Evolutionary conservation across 2,113 vertebrate genomes (phyloP).

Genomic region (Jacana jacana): DNA sequence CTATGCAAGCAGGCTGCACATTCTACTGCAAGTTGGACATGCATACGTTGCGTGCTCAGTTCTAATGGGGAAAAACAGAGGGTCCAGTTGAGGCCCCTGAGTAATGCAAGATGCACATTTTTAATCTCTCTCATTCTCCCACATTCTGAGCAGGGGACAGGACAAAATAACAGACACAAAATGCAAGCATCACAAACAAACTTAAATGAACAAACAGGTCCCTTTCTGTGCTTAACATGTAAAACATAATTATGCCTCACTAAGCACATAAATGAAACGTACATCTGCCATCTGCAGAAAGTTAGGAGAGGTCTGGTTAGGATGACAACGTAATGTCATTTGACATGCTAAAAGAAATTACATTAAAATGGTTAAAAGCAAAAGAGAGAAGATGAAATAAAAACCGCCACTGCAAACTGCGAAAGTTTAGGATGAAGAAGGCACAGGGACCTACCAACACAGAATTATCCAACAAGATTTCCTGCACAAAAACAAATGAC

Average conservation of each 20-base stretch:
- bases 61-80: slow-evolving; percentile 31
- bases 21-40: slow-evolving; percentile 3
- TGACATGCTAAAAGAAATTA: slow-evolving; percentile 74
- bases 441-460: slow-evolving; percentile 88
- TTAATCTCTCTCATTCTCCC: slow-evolving; percentile 53
- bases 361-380: slow-evolving; percentile 70
- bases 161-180: slow-evolving; percentile 46
- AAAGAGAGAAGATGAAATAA: slow-evolving; percentile 60
- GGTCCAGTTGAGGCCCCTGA: neutral
- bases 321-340: slow-evolving; percentile 49
- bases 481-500: slow-evolving; percentile 89
- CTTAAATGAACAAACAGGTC: slow-evolving; percentile 14
- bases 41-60: slow-evolving; percentile 24
- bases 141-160: neutral
- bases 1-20: slow-evolving; percentile 64
- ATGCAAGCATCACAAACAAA: slow-evolving; percentile 71
- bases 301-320: slow-evolving; percentile 66
- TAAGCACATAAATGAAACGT: slow-evolving; percentile 37
- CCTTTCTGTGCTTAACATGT: slow-evolving; percentile 35
- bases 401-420: slow-evolving; percentile 74
- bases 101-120: slow-evolving; percentile 20
- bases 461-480: slow-evolving; percentile 96
- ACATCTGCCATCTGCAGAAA: slow-evolving; percentile 56
- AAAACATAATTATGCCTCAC: slow-evolving; percentile 54
- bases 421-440: slow-evolving; percentile 67